These are phyloP conservation scores for Proctacanthus coquilletti DNA, from an alignment of 1,140 invertebrate species.

Conservation along the genomic window DNA sequence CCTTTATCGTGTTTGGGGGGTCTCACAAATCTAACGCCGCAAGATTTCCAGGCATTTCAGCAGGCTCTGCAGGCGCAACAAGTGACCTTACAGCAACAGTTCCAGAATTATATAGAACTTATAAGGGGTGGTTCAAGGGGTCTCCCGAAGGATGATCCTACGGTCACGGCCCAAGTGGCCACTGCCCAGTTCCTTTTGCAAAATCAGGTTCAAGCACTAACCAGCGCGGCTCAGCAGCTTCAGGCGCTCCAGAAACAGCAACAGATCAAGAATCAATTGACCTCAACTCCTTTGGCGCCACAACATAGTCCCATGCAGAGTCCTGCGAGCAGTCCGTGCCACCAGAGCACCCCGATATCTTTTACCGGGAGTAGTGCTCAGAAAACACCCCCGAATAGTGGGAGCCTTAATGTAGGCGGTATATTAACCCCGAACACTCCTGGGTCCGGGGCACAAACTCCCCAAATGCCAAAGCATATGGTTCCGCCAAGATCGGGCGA, in stretches of 20 bases:
- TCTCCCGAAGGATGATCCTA: constrained; percentile 19
- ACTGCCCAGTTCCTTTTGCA: constrained; percentile 27
- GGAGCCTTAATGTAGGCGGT: constrained; percentile 20
- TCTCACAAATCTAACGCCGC: constrained; percentile 12
- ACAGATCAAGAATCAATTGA: constrained; percentile 34
- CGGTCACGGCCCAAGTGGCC: constrained; percentile 18
- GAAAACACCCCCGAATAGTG: constrained; percentile 29
- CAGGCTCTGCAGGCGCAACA: constrained; percentile 25
- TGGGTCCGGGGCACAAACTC: constrained; percentile 36
- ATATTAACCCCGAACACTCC: constrained; percentile 39
- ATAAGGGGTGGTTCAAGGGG: constrained; percentile 19
- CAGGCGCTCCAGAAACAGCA: constrained; percentile 67
- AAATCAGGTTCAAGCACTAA: constrained; percentile 53
- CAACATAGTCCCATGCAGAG: constrained; percentile 28
- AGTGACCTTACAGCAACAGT: constrained; percentile 22
- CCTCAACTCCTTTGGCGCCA: constrained; percentile 33
- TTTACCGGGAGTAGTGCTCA: constrained; percentile 15
- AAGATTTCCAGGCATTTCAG: constrained; percentile 24
- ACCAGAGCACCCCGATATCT: constrained; percentile 11
- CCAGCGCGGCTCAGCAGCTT: constrained; percentile 66
- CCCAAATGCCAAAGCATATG: constrained; percentile 35
- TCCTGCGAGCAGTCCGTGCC: constrained; percentile 20
- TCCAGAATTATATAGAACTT: constrained; percentile 24
- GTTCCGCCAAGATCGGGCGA: constrained; percentile 43
- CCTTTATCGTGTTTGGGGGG: constrained; percentile 1